These are phyloP conservation scores for Neoaliturus tenellus DNA, from an alignment of 2,888 invertebrate species.

Conservation along the genomic window DNA sequence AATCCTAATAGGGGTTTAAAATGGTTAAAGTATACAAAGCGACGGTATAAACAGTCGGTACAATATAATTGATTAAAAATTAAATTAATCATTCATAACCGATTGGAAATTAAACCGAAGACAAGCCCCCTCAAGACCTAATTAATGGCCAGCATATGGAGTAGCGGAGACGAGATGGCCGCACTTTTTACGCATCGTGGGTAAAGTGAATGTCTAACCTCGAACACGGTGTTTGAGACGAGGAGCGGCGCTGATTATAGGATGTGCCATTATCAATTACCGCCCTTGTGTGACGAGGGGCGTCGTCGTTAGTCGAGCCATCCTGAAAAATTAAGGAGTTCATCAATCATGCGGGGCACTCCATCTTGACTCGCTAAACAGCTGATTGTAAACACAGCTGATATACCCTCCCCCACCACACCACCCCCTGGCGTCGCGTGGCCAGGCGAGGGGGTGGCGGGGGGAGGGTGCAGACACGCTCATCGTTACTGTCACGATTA, in stretches of 20 bases:
- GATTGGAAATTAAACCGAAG: background rate
- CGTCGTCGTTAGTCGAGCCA: constrained; percentile 48
- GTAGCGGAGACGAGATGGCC: background rate
- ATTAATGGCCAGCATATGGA: background rate
- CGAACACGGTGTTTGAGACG: constrained; percentile 45
- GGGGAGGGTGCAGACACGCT: too few relatives aligned
- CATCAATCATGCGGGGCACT: constrained; percentile 53
- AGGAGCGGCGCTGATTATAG: constrained; percentile 37
- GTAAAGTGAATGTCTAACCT: constrained; percentile 47
- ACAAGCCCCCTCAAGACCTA: background rate
- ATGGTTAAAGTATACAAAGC: too few relatives aligned
- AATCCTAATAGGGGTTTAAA: too few relatives aligned
- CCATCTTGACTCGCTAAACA: constrained; percentile 52
- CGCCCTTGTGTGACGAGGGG: constrained; percentile 16
- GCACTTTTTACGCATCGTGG: constrained; percentile 19
- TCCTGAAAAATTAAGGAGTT: constrained; percentile 56
- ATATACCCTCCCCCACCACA: background rate
- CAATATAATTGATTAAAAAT: background rate
- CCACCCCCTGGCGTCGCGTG: background rate
- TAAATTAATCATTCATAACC: background rate
- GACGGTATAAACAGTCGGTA: too few relatives aligned
- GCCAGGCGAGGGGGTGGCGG: too few relatives aligned
- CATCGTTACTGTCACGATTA: too few relatives aligned
- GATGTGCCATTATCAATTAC: constrained; percentile 36
- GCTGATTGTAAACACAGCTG: constrained; percentile 51